Conservation (phyloP, 2,888 invertebrate genomes). For the Eudemis profundana region DNA sequence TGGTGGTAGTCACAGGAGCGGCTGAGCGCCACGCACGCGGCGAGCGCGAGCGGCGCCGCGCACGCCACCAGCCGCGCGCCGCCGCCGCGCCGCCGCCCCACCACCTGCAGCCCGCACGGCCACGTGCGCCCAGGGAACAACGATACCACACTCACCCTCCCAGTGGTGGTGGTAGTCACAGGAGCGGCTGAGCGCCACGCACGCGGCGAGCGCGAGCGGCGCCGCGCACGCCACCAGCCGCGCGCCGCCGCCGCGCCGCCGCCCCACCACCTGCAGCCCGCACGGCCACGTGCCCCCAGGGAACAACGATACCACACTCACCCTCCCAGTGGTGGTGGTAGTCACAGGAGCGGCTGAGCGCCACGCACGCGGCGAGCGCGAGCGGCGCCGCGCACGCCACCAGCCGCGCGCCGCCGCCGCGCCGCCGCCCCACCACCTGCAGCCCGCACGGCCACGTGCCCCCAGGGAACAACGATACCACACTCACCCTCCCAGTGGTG, state of each 20-base stretch:
- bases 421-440: slow-evolving; percentile 47
- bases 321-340: slow-evolving; percentile 53
- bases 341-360: slow-evolving; percentile 83
- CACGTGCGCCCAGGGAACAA: too few relatives aligned
- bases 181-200: slow-evolving; percentile 89
- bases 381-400: slow-evolving; percentile 57
- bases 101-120: too few relatives aligned
- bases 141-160: too few relatives aligned
- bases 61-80: too few relatives aligned
- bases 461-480: too few relatives aligned
- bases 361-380: slow-evolving; percentile 86
- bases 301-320: too few relatives aligned
- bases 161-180: slow-evolving; percentile 90
- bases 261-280: too few relatives aligned
- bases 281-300: too few relatives aligned
- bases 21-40: slow-evolving; percentile 83
- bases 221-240: too few relatives aligned
- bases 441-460: too few relatives aligned
- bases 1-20: slow-evolving; percentile 63
- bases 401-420: slow-evolving; percentile 40
- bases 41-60: slow-evolving; percentile 82
- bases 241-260: too few relatives aligned
- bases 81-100: too few relatives aligned
- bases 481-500: slow-evolving; percentile 86
- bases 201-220: slow-evolving; percentile 73